Evolutionary conservation across 64 coral and sea anemone species (phyloP).

Genomic region (Acropora yongei): DNA sequence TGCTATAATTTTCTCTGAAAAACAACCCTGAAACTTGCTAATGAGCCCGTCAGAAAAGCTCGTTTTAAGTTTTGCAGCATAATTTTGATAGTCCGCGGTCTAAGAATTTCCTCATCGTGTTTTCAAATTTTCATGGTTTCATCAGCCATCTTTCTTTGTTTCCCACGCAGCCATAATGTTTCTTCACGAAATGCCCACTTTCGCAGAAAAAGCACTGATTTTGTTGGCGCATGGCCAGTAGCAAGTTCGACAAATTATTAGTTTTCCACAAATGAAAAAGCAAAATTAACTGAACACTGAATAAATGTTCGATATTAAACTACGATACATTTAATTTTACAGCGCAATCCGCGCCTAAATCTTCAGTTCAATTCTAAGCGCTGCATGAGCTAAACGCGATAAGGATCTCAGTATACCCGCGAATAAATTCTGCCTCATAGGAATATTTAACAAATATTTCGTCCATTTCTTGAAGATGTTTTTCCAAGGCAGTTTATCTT

Average conservation of each 20-base stretch:
- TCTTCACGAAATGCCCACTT: not conserved
- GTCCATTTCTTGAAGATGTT: constrained; percentile 16
- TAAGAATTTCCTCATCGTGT: constrained; percentile 16
- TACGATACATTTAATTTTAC: not conserved
- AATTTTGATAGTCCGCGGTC: not conserved
- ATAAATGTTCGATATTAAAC: too few relatives aligned
- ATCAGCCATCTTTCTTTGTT: not conserved
- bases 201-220: not conserved
- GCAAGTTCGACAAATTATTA: too few relatives aligned
- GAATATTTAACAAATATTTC: not conserved
- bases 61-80: not conserved
- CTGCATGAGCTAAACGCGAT: not conserved
- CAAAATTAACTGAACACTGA: too few relatives aligned
- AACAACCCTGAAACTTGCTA: constrained; percentile 1
- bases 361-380: not conserved
- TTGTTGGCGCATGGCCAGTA: not conserved
- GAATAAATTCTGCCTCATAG: not conserved
- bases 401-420: not conserved
- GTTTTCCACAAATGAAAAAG: too few relatives aligned
- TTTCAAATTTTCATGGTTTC: not conserved
- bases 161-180: not conserved
- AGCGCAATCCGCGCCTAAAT: not conserved
- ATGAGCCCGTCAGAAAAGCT: not conserved
- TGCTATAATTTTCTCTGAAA: constrained; percentile 8
- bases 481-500: not conserved